Percentiles rank a stretch among this genome's conserved stretches.
phyloP scores from a whole-genome alignment of 1,140 invertebrate species.

The Lordiphosa collinella region DNA sequence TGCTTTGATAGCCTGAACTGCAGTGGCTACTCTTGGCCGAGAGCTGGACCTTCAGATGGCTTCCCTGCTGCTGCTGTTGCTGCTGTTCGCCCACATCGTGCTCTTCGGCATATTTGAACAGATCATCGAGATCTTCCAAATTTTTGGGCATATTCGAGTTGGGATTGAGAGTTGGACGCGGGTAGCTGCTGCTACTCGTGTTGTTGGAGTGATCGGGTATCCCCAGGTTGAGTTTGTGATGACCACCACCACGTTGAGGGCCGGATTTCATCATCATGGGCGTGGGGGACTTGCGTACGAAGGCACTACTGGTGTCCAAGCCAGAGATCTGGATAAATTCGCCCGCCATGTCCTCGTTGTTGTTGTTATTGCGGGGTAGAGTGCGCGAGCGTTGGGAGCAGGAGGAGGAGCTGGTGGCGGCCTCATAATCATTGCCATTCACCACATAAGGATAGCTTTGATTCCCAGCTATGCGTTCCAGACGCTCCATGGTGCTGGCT shows the following conservation, averaged over 20 bases:
- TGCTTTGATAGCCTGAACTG: constrained; percentile 95
- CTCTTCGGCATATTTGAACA: constrained; percentile 85
- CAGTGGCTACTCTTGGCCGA: constrained; percentile 85
- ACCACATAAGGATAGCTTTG: constrained; percentile 44
- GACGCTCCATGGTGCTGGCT: constrained; percentile 65
- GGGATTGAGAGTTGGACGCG: constrained; percentile 52
- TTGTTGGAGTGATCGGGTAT: constrained; percentile 76
- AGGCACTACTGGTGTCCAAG: constrained; percentile 81
- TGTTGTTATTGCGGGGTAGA: constrained; percentile 79
- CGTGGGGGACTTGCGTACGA: constrained; percentile 82
- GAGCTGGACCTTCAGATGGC: constrained; percentile 75
- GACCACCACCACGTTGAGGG: constrained; percentile 5
- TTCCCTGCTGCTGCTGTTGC: constrained; percentile 6
- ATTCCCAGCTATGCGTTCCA: constrained; percentile 22
- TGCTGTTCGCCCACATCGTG: constrained; percentile 81
- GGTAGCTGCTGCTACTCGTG: constrained; percentile 33
- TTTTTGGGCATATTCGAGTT: constrained; percentile 81
- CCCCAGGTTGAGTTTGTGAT: constrained; percentile 70
- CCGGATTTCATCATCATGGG: constrained; percentile 76
- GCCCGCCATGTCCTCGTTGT: constrained; percentile 69
- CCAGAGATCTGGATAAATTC: constrained; percentile 80
- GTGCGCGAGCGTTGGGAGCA: constrained; percentile 46
- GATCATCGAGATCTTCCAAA: constrained; percentile 87
- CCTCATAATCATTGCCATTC: constrained; percentile 62
- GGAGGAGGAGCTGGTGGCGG: constrained; percentile 31